phyloP scores from a whole-genome alignment of 2,113 vertebrate genomes.

The Scomber japonicus region DNA sequence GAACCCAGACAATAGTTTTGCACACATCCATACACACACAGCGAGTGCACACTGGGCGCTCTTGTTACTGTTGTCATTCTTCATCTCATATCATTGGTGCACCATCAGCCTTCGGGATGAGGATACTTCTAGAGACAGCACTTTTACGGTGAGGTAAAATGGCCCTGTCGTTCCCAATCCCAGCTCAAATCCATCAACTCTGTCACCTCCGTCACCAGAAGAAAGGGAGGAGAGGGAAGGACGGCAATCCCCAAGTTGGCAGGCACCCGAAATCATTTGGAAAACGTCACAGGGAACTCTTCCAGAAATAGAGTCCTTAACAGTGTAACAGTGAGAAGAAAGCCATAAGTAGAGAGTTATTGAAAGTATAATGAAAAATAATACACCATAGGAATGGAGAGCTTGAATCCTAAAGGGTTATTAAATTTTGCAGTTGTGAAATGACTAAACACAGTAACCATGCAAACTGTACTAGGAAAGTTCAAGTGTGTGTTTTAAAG shows the following conservation, averaged over 20 bases:
- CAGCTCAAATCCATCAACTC: slow-evolving; percentile 68
- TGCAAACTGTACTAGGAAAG: slow-evolving; percentile 24
- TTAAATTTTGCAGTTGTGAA: slow-evolving; percentile 48
- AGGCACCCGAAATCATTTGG: slow-evolving; percentile 56
- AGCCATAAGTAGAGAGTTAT: slow-evolving; percentile 12
- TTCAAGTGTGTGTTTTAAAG: slow-evolving; percentile 40
- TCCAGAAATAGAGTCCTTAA: slow-evolving; percentile 46
- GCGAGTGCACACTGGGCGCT: not conserved
- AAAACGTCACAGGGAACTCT: slow-evolving; percentile 41
- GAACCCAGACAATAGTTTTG: slow-evolving; percentile 15
- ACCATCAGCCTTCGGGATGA: slow-evolving; percentile 43
- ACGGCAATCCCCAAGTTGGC: slow-evolving; percentile 58
- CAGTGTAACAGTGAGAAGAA: slow-evolving; percentile 20
- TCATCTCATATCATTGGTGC: slow-evolving; percentile 31
- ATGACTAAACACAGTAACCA: slow-evolving; percentile 35
- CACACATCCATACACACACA: slow-evolving; percentile 4
- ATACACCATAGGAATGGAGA: slow-evolving; percentile 56
- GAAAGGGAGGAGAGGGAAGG: slow-evolving; percentile 39
- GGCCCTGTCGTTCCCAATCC: slow-evolving; percentile 64
- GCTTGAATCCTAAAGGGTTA: slow-evolving; percentile 31
- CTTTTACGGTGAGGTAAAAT: slow-evolving; percentile 60
- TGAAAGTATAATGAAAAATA: slow-evolving; percentile 61
- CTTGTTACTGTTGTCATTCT: slow-evolving; percentile 42
- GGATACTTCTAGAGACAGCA: slow-evolving; percentile 51
- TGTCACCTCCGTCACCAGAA: slow-evolving; percentile 28